phyloP scores from a whole-genome alignment of 2,113 vertebrate genomes.

The Fulmarus glacialis region DNA sequence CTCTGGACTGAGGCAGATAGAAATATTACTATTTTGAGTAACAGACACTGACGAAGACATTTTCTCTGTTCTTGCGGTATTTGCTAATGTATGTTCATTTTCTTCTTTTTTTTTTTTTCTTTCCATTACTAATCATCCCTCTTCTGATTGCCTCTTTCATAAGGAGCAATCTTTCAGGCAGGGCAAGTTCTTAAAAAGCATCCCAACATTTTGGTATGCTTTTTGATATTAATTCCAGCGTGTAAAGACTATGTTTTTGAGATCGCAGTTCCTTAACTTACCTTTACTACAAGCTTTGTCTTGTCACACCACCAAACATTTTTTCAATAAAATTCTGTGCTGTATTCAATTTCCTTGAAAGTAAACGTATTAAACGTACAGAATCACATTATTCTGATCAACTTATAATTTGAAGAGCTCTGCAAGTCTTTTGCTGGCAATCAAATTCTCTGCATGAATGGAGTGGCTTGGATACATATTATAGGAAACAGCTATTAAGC shows the following conservation, averaged over 20 bases:
- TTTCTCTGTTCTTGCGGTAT: background rate
- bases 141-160: background rate
- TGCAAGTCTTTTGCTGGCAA: background rate
- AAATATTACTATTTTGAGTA: background rate
- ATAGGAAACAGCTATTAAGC: background rate
- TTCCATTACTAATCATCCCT: background rate
- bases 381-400: background rate
- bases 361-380: background rate
- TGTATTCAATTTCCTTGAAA: background rate
- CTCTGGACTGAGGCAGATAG: background rate
- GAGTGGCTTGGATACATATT: background rate
- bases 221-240: background rate
- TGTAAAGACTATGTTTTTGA: background rate
- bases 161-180: background rate
- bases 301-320: background rate
- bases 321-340: background rate
- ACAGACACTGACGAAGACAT: background rate
- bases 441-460: background rate
- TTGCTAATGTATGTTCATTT: background rate
- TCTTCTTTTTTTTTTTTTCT: background rate
- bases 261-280: background rate
- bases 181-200: background rate
- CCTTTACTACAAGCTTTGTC: background rate
- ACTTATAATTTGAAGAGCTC: background rate
- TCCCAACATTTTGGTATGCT: background rate